Evolutionary conservation across 2,113 vertebrate species (phyloP), one percentile per base, ranked within the genome.

Genomic region (Sapajus apella): DNA sequence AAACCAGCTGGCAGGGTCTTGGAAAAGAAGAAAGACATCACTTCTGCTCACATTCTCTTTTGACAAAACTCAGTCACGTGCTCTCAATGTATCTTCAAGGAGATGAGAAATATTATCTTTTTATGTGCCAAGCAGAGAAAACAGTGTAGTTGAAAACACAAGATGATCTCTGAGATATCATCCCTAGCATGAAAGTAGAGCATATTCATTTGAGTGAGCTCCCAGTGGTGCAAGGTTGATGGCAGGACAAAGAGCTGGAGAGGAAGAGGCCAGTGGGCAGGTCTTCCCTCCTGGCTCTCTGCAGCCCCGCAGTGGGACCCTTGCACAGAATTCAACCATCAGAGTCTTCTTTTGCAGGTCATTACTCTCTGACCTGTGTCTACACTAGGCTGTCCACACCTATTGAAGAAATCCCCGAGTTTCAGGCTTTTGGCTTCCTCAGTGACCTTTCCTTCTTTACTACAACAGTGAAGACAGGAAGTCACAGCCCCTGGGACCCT

Each of bases 391-490:
- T 95, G 6, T 97, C 97, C 47, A 79, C 8, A 66, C 96, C 88
- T 30, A 32, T 43, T 0, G 17, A 76, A 30, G 93, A 20, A 37
- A 25, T 80, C n/a, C 95, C 95, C 52, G 83, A n/a, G 55, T 97
- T 98, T 81, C 88, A 95, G 87, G 97, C 94, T 37, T 30, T 35
- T 0, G 95, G 85, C 12, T 96, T 91, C 91, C 97, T 98, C 96
- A 97, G 97, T 35, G 98, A 97, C 75, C 88, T 95, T 73, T 12
- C 86, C 68, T 97, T 98, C 97, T 96, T 97, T 83, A 20, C 68
- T 98, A 98, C 1, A 40, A 97, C 6, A 97, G 94, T 47, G 9
- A 83, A 30, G 58, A 58, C 14, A 43, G 43, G 35, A 96, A 83
- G 11, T 97, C 97, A 6, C 20, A 96, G 56, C 97, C 97, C 2